These are phyloP conservation scores for Microctonus brassicae DNA, from an alignment of 2,888 invertebrate genomes.

Conservation along the genomic window DNA sequence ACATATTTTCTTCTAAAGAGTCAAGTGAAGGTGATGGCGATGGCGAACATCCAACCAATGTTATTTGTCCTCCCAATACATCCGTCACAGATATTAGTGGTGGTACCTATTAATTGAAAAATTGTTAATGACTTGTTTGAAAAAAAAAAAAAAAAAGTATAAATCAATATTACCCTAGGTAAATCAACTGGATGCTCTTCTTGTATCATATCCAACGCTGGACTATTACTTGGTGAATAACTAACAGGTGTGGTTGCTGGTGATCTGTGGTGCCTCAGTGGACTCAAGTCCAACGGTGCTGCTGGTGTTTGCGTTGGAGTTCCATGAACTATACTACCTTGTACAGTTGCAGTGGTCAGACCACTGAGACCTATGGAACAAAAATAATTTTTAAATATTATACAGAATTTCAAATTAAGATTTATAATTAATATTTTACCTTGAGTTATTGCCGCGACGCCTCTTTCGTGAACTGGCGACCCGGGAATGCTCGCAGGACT, in stretches of 20 bases:
- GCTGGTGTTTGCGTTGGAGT: constrained; percentile 76
- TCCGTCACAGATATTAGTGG: constrained; percentile 95
- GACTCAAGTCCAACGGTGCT: constrained; percentile 73
- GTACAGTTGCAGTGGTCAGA: constrained; percentile 76
- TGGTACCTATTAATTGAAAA: constrained; percentile 59
- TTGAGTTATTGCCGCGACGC: constrained; percentile 74
- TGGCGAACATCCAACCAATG: constrained; percentile 80
- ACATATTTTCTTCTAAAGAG: constrained; percentile 63
- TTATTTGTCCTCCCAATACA: constrained; percentile 87
- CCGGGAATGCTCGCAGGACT: constrained; percentile 68
- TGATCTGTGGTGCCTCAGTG: constrained; percentile 65
- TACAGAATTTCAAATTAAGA: neutral
- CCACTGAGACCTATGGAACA: constrained; percentile 80
- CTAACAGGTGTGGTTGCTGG: constrained; percentile 70
- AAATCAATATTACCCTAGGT: constrained; percentile 57
- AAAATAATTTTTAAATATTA: neutral
- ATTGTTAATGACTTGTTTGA: constrained; percentile 22
- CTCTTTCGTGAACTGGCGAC: constrained; percentile 67
- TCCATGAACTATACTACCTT: constrained; percentile 81
- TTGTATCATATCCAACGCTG: constrained; percentile 83
- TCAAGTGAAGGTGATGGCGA: constrained; percentile 73
- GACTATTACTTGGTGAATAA: constrained; percentile 72
- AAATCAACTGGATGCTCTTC: constrained; percentile 75
- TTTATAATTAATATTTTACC: constrained; percentile 59
- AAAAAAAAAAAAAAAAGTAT: constrained; percentile 18